These are phyloP conservation scores for Parazoanthus atlanticus DNA, from an alignment of 92 coral and sea anemone species.

Conservation along the genomic window DNA sequence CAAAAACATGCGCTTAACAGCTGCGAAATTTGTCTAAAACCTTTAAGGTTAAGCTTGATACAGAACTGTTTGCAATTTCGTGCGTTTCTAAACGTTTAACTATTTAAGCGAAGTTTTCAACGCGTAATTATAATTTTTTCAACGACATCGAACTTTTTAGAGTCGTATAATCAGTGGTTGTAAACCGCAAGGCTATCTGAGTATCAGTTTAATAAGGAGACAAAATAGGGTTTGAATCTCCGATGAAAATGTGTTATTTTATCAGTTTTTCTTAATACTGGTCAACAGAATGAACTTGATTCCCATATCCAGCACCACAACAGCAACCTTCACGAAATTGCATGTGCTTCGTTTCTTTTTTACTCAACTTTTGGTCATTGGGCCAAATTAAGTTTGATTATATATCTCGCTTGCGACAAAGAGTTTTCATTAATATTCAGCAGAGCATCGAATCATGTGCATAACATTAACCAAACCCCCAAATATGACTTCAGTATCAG, in stretches of 20 bases:
- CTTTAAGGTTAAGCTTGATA: too few species aligned
- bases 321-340: not conserved
- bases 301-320: too few species aligned
- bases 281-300: not conserved
- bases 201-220: not conserved
- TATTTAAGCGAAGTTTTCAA: not conserved
- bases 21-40: not conserved
- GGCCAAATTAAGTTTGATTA: slow-evolving; percentile 10
- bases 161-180: not conserved
- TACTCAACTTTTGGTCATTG: slow-evolving; percentile 10
- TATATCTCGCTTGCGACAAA: not conserved
- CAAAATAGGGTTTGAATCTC: not conserved
- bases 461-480: not conserved
- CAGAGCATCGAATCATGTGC: not conserved
- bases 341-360: not conserved
- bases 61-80: not conserved
- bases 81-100: not conserved
- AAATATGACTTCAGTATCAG: slow-evolving; percentile 8
- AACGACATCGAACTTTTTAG: not conserved
- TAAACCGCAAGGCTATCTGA: not conserved
- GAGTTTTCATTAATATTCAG: slow-evolving; percentile 18
- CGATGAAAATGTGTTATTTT: not conserved
- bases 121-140: not conserved
- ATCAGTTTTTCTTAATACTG: not conserved
- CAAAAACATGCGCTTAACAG: not conserved